Evolutionary conservation across 2,888 invertebrate genomes (phyloP).

Genomic region (Crossocerus cetratus): DNA sequence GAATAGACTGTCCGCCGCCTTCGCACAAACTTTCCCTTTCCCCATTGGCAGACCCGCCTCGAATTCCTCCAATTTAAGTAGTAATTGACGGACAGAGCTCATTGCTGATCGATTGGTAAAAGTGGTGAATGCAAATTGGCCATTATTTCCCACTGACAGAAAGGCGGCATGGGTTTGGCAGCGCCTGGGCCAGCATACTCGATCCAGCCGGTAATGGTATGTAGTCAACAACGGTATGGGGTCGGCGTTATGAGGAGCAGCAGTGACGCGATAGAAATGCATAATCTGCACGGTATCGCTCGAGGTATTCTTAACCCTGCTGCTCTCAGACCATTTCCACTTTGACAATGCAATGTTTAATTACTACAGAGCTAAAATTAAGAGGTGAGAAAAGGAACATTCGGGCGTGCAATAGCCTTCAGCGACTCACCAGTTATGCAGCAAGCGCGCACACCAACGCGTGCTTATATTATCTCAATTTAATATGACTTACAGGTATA

Average conservation of each 20-base stretch:
- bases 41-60: neutral
- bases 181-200: too few species aligned
- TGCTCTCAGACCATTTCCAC: slow-evolving; percentile 7
- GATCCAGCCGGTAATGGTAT: neutral
- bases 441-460: neutral
- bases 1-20: neutral
- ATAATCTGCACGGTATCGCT: neutral
- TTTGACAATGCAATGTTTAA: slow-evolving; percentile 19
- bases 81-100: too few species aligned
- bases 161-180: too few species aligned
- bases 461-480: slow-evolving; percentile 20
- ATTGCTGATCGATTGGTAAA: too few species aligned
- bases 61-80: too few species aligned
- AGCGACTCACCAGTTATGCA: slow-evolving; percentile 2
- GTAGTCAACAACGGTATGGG: neutral
- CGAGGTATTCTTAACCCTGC: neutral
- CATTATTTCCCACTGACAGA: too few species aligned
- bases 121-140: too few species aligned
- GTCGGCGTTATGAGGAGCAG: neutral
- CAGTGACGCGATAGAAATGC: slow-evolving; percentile 4
- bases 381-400: neutral
- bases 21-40: neutral
- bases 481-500: slow-evolving; percentile 36
- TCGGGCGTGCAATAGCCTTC: too few species aligned
- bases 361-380: slow-evolving; percentile 19